These are phyloP conservation scores for Cartodere bifasciata DNA, from an alignment of 2,888 invertebrate genomes.

Conservation along the genomic window DNA sequence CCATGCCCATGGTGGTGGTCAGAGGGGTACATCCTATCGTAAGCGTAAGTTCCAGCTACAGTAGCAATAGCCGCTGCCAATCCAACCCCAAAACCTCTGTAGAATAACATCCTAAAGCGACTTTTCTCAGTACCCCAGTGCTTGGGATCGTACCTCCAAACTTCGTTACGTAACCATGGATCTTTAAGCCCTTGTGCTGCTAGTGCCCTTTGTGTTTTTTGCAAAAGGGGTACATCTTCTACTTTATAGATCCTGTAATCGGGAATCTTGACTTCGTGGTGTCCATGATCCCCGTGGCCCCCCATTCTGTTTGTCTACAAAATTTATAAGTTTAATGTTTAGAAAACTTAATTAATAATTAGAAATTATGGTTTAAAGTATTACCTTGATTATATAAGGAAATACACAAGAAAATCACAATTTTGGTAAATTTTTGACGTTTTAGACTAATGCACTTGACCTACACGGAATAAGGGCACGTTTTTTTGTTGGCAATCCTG, in stretches of 20 bases:
- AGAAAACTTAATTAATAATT: too few species aligned
- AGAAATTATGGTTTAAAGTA: too few species aligned
- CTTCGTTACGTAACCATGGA: conserved; percentile 83
- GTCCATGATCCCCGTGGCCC: conserved; percentile 30
- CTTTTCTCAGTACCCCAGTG: conserved; percentile 40
- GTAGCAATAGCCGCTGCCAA: conserved; percentile 45
- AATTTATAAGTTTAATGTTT: too few species aligned
- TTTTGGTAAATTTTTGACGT: too few species aligned
- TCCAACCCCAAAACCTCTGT: conserved; percentile 55
- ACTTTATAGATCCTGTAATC: conserved; percentile 60
- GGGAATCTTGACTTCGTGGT: conserved; percentile 50
- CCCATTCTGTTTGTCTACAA: conserved; percentile 9
- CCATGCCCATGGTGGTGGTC: conserved; percentile 37
- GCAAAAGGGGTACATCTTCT: conserved; percentile 52
- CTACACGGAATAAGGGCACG: too few species aligned
- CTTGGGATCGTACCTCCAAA: conserved; percentile 61
- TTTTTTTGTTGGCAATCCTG: too few species aligned
- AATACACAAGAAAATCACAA: too few species aligned
- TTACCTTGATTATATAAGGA: too few species aligned
- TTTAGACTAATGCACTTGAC: too few species aligned
- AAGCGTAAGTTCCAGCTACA: conserved; percentile 32
- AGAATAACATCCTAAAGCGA: conserved; percentile 36
- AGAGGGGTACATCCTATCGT: conserved; percentile 26
- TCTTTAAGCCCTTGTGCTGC: conserved; percentile 62
- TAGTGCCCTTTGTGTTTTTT: conserved; percentile 50